Evolutionary conservation across 2,888 invertebrate species (phyloP).

Genomic region (Amphipyra berbera): DNA sequence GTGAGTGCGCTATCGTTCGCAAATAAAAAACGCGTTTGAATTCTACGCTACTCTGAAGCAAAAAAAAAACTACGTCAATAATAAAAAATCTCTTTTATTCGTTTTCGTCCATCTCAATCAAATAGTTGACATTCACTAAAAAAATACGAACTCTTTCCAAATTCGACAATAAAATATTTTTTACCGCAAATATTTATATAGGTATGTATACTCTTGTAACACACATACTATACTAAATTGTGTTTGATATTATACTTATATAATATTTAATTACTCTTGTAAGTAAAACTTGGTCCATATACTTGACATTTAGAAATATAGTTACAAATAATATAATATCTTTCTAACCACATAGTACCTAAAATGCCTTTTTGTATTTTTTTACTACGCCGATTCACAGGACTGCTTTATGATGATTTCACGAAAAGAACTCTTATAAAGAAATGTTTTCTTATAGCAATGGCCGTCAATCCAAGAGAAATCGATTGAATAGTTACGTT

Average conservation of each 20-base stretch:
- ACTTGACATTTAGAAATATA: conserved; percentile 45
- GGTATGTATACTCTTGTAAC: conserved; percentile 32
- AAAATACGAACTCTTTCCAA: conserved; percentile 17
- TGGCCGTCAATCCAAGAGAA: neutral
- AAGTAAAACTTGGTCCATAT: conserved; percentile 49
- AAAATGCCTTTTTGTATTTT: conserved; percentile 28
- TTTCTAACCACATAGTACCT: conserved; percentile 22
- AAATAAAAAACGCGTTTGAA: conserved; percentile 11
- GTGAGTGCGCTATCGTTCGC: neutral
- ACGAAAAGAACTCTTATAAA: no score
- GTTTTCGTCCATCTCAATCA: conserved; percentile 19
- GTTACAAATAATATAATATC: conserved; percentile 22
- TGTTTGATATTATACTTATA: conserved; percentile 37
- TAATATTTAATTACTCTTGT: conserved; percentile 42
- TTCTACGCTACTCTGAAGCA: neutral
- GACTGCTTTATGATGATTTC: no score
- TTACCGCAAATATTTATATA: conserved; percentile 30
- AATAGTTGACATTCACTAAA: conserved; percentile 17
- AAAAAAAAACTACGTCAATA: conserved; percentile 1
- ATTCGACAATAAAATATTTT: conserved; percentile 55
- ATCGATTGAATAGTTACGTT: neutral
- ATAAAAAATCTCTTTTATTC: conserved; percentile 20
- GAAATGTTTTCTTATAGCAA: no score
- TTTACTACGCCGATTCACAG: conserved; percentile 7
- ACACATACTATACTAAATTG: conserved; percentile 26